Evolutionary conservation across 2,113 vertebrate species (phyloP), one percentile per base, ranked within the genome.

Genomic region (Eupsittula cactorum): DNA sequence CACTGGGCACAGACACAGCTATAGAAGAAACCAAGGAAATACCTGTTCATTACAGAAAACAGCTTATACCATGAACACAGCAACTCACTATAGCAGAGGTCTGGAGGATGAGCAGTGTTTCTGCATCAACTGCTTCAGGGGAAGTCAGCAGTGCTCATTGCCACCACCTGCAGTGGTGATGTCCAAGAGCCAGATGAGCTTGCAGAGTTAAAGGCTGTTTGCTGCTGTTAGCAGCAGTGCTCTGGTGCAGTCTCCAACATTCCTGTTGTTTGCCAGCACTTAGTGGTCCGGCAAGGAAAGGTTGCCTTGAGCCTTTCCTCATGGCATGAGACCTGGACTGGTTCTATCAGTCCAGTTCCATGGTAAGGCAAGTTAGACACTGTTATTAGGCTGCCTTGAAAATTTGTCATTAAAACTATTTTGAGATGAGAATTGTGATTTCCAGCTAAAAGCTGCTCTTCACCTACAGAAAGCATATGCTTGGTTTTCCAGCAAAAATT

Each of bases 201-300:
- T 16, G 29, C 2, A 1, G n/a, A 35, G 53, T 41, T 29, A 8
- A 47, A 62, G 37, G 47, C 68, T n/a, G 0, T 44, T 29, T n/a
- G 53, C 17, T 50, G 77, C 59, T 17, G 12, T 6, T 24, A 7
- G 16, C 11, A 31, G n/a, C 39, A 11, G 55, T 1, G 11, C 24
- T 25, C n/a, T 16, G 50, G 28, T 16, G 17, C 84, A 41, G 44
- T 28, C 10, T 11, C 20, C 17, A 4, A 0, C 7, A 3, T 7
- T 14, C 39, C 85, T 13, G 64, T 57, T 12, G 35, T 33, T 46
- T n/a, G 25, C 41, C 53, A 21, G 47, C 47, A 63, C 82, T 44
- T 15, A 27, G n/a, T 1, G 2, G 13, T 9, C 31, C 2, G 0
- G 20, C 21, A 4, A 16, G 62, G 52, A 31, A 11, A 3, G 12